Conservation (phyloP, 1,140 invertebrate species). For the Pollicipes pollicipes region DNA sequence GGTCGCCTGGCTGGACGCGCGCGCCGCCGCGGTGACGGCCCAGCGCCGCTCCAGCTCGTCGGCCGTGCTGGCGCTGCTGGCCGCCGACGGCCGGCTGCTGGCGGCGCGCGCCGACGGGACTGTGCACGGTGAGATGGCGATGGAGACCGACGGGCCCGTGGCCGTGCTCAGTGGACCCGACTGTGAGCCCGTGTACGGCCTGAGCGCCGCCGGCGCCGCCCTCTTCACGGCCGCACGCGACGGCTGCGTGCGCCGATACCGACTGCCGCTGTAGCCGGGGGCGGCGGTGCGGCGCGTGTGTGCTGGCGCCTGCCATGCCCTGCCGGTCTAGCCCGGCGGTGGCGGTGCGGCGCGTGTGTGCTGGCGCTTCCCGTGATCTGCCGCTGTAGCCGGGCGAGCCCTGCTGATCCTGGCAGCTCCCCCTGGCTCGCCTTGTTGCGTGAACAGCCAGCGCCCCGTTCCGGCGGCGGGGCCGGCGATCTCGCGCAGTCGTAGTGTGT, state of each 20-base stretch:
- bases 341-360: not conserved
- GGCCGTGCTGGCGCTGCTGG: slow-evolving; percentile 25
- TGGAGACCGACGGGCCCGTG: slow-evolving; percentile 23
- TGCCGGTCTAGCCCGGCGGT: not conserved
- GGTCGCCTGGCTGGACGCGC: not conserved
- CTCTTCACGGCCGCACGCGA: slow-evolving; percentile 38
- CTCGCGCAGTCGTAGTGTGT: too few relatives aligned
- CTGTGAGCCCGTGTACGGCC: slow-evolving; percentile 42
- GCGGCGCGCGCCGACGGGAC: slow-evolving; percentile 40
- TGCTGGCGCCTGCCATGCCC: too few relatives aligned
- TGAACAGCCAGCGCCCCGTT: too few relatives aligned
- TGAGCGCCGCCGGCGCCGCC: slow-evolving; percentile 34
- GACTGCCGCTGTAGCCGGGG: not conserved
- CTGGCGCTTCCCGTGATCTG: too few relatives aligned
- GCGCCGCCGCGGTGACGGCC: slow-evolving; percentile 3
- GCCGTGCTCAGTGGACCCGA: slow-evolving; percentile 40
- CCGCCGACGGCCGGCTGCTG: slow-evolving; percentile 29
- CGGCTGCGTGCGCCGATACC: slow-evolving; percentile 36
- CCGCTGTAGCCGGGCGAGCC: not conserved
- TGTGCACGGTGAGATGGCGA: slow-evolving; percentile 30
- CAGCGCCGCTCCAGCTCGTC: slow-evolving; percentile 12
- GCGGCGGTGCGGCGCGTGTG: too few relatives aligned
- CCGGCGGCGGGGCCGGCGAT: too few relatives aligned
- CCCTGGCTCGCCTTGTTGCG: too few relatives aligned
- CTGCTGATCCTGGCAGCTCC: too few relatives aligned